Conservation (phyloP, 1,140 invertebrate genomes). For the Bombus haemorrhoidalis region DNA sequence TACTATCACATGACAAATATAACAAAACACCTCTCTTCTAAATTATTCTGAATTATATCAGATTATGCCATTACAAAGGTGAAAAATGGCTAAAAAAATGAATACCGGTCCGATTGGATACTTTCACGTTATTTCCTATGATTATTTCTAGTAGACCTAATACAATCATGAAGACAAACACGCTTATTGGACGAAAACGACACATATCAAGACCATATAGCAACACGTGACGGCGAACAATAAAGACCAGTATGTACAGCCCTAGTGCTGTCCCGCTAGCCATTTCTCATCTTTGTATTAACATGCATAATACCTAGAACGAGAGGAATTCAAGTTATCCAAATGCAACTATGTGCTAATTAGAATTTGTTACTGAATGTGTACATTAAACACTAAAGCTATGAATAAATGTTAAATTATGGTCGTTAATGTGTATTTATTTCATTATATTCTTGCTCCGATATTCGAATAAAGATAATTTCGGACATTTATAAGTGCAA, state of each 20-base stretch:
- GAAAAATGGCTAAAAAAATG: no score
- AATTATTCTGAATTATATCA: slow-evolving; percentile 8
- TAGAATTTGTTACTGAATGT: slow-evolving; percentile 57
- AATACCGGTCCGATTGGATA: no score
- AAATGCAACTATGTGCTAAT: slow-evolving; percentile 37
- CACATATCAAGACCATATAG: no score
- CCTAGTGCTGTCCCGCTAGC: no score
- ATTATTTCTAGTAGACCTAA: no score
- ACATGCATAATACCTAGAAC: background rate
- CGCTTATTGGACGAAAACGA: no score
- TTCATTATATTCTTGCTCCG: background rate
- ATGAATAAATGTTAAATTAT: slow-evolving; percentile 69
- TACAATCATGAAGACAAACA: no score
- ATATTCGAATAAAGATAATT: background rate
- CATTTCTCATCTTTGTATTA: no score
- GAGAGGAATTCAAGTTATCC: slow-evolving; percentile 38
- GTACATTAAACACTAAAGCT: slow-evolving; percentile 52
- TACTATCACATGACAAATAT: slow-evolving; percentile 44
- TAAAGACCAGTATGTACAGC: no score
- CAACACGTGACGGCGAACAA: no score
- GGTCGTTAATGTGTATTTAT: slow-evolving; percentile 55
- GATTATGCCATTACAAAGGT: background rate
- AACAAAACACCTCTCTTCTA: background rate
- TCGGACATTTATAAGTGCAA: background rate
- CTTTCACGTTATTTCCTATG: no score